These are phyloP conservation scores for Scalopus aquaticus DNA, from an alignment of 2,113 vertebrate genomes.

Conservation along the genomic window DNA sequence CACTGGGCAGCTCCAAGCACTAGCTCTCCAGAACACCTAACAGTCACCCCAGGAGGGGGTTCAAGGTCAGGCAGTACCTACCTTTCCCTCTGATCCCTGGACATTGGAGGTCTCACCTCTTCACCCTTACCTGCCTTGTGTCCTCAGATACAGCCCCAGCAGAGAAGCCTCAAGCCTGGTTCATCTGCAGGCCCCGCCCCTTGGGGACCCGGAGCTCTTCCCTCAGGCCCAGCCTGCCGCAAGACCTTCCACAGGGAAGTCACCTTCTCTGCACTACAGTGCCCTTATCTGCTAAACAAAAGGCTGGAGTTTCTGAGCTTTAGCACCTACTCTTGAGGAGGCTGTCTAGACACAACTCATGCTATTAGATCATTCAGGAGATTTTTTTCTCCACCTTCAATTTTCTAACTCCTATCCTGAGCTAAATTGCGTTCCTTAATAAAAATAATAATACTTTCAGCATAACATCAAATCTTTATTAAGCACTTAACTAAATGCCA, in stretches of 20 bases:
- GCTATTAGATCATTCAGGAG: background rate
- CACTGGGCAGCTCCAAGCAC: background rate
- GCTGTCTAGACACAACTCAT: background rate
- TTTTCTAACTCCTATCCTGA: background rate
- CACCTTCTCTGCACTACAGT: background rate
- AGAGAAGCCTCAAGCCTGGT: background rate
- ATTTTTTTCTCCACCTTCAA: background rate
- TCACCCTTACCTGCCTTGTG: background rate
- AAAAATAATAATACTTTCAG: background rate
- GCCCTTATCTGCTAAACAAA: background rate
- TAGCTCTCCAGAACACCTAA: background rate
- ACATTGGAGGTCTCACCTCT: background rate
- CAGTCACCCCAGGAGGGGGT: background rate
- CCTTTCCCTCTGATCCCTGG: background rate
- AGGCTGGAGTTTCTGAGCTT: background rate
- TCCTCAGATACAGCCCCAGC: background rate
- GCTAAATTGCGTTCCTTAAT: background rate
- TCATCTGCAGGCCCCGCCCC: background rate
- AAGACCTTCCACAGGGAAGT: background rate
- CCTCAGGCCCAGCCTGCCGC: background rate
- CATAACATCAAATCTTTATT: background rate
- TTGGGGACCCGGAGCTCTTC: background rate
- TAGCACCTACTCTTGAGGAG: background rate
- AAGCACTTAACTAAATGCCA: background rate
- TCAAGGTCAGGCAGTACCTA: background rate